Percentiles rank a stretch among this genome's conserved stretches.
These are phyloP conservation scores for Synanthedon tipuliformis DNA, from an alignment of 2,888 invertebrate species.

Conservation along the genomic window DNA sequence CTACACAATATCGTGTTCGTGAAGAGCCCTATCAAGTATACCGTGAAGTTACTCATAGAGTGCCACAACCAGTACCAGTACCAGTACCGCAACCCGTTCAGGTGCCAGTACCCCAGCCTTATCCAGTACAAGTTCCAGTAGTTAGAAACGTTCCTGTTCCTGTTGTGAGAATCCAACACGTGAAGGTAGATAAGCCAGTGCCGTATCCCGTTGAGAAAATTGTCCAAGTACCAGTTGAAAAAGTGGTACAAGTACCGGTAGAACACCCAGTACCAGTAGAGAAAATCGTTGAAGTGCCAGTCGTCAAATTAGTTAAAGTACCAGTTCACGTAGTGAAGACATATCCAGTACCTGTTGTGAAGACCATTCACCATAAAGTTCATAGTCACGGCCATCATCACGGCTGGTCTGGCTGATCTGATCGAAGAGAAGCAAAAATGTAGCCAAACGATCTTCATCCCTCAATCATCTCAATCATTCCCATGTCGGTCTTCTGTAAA, in stretches of 20 bases:
- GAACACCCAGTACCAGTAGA: slow-evolving; percentile 68
- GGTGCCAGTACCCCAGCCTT: slow-evolving; percentile 70
- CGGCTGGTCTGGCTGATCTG: slow-evolving; percentile 4
- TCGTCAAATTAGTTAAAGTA: slow-evolving; percentile 62
- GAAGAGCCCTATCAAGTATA: slow-evolving; percentile 54
- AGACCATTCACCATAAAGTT: slow-evolving; percentile 58
- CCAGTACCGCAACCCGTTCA: slow-evolving; percentile 64
- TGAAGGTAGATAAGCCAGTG: slow-evolving; percentile 68
- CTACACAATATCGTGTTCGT: slow-evolving; percentile 46
- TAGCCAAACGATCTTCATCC: background rate
- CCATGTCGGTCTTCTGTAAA: slow-evolving; percentile 35
- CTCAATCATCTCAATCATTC: background rate
- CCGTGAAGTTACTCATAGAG: slow-evolving; percentile 62
- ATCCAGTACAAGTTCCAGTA: slow-evolving; percentile 68
- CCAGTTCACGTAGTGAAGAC: slow-evolving; percentile 53
- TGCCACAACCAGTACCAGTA: slow-evolving; percentile 68
- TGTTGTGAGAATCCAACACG: slow-evolving; percentile 66
- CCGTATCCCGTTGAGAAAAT: slow-evolving; percentile 72
- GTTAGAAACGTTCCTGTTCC: slow-evolving; percentile 67
- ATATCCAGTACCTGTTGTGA: slow-evolving; percentile 52
- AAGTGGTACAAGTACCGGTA: slow-evolving; percentile 64
- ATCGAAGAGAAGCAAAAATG: background rate
- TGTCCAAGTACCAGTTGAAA: slow-evolving; percentile 69
- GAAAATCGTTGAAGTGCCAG: slow-evolving; percentile 61
- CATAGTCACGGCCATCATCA: slow-evolving; percentile 27